Conservation (phyloP, 2,113 vertebrate species). For the Tenebrosternarchus preto region DNA sequence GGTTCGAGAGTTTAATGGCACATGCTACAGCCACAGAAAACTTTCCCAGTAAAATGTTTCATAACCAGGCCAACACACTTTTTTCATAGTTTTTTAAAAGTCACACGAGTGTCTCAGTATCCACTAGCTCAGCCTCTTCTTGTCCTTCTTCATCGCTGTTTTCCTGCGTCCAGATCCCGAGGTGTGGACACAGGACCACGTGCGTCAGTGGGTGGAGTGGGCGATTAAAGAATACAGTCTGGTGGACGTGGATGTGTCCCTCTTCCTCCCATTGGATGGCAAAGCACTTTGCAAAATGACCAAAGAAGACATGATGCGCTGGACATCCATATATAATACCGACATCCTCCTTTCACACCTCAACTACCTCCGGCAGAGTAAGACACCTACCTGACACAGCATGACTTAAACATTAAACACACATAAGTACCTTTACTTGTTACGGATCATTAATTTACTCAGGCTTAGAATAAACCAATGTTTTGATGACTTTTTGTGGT, state of each 20-base stretch:
- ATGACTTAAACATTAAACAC: no score
- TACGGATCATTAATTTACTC: no score
- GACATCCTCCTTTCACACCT: constrained; percentile 84
- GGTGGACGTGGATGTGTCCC: constrained; percentile 75
- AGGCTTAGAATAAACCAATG: no score
- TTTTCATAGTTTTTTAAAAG: no score
- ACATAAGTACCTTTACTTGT: no score
- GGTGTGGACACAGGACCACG: constrained; percentile 83
- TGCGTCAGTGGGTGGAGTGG: constrained; percentile 85
- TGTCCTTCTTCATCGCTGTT: background rate
- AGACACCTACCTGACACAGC: constrained; percentile 43
- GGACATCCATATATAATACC: constrained; percentile 79
- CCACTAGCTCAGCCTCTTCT: background rate
- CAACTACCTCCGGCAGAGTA: constrained; percentile 83
- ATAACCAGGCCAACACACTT: no score
- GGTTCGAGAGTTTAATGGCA: background rate
- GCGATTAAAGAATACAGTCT: constrained; percentile 84
- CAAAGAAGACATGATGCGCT: constrained; percentile 81
- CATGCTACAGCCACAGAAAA: no score
- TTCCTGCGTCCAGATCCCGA: constrained; percentile 70
- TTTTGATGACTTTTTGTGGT: no score
- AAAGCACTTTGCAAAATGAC: constrained; percentile 81
- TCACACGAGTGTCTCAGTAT: background rate
- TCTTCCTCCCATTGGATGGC: constrained; percentile 79
- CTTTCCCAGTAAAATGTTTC: no score